Evolutionary conservation across 1,140 invertebrate species (phyloP).

Genomic region (Magallana ariakensis): DNA sequence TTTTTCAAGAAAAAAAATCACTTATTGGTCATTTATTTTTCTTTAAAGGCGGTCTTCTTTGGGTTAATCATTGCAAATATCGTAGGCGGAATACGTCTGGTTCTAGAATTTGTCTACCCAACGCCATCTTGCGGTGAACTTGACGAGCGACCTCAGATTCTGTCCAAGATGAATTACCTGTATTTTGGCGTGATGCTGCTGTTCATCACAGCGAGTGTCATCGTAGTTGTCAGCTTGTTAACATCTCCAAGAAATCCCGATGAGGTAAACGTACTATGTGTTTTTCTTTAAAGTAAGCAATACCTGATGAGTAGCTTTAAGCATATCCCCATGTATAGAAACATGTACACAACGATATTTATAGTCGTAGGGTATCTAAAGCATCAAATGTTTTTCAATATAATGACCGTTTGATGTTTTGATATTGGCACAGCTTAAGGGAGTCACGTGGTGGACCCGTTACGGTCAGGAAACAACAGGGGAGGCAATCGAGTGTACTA

Average conservation of each 20-base stretch:
- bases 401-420: too few species aligned
- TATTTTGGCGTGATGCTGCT: slow-evolving; percentile 76
- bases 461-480: slow-evolving; percentile 33
- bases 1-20: too few species aligned
- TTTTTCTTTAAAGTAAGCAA: neutral
- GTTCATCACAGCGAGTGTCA: slow-evolving; percentile 63
- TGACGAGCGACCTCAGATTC: slow-evolving; percentile 65
- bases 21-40: neutral
- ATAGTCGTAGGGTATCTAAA: too few species aligned
- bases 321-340: too few species aligned
- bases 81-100: slow-evolving; percentile 77
- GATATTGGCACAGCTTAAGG: slow-evolving; percentile 35
- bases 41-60: slow-evolving; percentile 81
- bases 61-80: slow-evolving; percentile 80
- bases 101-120: slow-evolving; percentile 72
- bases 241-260: slow-evolving; percentile 67
- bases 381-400: too few species aligned
- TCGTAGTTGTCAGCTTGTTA: slow-evolving; percentile 71
- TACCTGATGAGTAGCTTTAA: neutral
- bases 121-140: slow-evolving; percentile 70
- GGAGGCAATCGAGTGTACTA: neutral
- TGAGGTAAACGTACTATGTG: slow-evolving; percentile 55
- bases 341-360: too few species aligned
- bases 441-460: slow-evolving; percentile 55
- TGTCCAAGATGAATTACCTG: slow-evolving; percentile 74